Base-by-base conservation (phyloP, 2,797 vertebrate genomes). In the Lycodopsis pacificus region DNA sequence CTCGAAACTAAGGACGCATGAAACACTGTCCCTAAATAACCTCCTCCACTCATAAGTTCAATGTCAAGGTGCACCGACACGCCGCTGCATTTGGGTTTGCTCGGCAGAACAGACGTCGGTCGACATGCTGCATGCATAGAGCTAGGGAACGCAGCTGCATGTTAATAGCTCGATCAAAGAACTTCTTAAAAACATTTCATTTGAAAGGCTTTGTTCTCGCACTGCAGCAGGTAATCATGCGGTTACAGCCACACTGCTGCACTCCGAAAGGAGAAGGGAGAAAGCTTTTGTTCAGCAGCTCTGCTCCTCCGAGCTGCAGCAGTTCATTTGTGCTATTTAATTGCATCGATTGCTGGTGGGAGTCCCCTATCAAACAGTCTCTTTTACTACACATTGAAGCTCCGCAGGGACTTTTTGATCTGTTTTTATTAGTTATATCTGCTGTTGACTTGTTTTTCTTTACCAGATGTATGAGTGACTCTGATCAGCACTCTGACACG, bases 241-340 rank as follows among this genome's bases (percentile, higher is more conserved):
- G 1, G 71, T 48, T 71, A 19, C 73, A 69, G 22, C 71, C 65
- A 44, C 38, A 30, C 48, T 36, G 63, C 63, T 46, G 62, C 80
- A 67, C 58, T 53, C 27, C 61, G 22, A 36, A 15, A 40, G 38
- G 32, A 71, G 61, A 34, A 78, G 51, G 56, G 15, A 15, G 65
- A 40, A 65, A 46, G 44, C 63, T 73, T 79, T 82, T 80, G 42
- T 82, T 76, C 58, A 20, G 68, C 62, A 54, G 58, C 57, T 10
- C n/a, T 46, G 44, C 61, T 62, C 32, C n/a, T 40, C 40, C 42
- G 6, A 65, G 73, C 56, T 64, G 10, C 72, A 19, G 71, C 56
- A 71, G 65, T 87, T 88, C 22, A 88, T 91, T 82, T 83, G 73
- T 63, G 65, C 62, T 76, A 19, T 54, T 76, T 88, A 83, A 91